Base-by-base conservation (phyloP, 2,888 invertebrate genomes). In the Drosophila mulleri region DNA sequence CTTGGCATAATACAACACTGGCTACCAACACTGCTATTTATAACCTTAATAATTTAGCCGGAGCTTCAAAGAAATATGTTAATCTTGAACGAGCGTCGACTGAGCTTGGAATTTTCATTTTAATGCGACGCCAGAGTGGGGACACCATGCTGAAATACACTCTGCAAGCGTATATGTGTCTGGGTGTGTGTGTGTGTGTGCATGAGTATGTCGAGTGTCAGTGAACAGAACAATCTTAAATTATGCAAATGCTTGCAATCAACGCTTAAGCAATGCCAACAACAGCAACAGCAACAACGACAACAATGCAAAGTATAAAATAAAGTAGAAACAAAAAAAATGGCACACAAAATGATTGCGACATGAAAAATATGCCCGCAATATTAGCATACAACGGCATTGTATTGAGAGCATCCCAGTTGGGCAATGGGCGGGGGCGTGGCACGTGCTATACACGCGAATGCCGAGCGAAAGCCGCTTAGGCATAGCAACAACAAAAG, bases 171-270 rank as follows among this genome's bases (percentile, higher is more conserved):
- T 44, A 8, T 66, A n/a, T 41, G 18, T 41, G 41, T 41, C 0
- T 39, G 7, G 48, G 16, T 29, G 5, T n/a, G n/a, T 39, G n/a
- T 60, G 37, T 39, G 14, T 26, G 9, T 37, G 16, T 20, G 58
- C 20, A 14, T 41, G 60, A 14, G 39, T 16, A 32, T 66, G 73
- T 69, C 79, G 70, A 74, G 70, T 69, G 76, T 50, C 75, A 78
- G 69, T 59, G 75, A 78, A 63, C 79, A 75, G 75, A 63, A 71
- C 71, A 77, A 76, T 78, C 87, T 84, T 83, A 88, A 84, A 83
- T 84, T 88, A 88, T 86, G 88, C 82, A 88, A 88, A 86, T 86
- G 76, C 83, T 80, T 78, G 86, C 88, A 86, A 88, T 86, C 85
- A 86, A 82, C 83, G 82, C 83, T 80, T 83, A 75, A 82, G 74